Percentiles rank a stretch among this genome's conserved stretches.
Conservation (phyloP, 1,140 invertebrate species). For the Hesperophylax magnus region DNA sequence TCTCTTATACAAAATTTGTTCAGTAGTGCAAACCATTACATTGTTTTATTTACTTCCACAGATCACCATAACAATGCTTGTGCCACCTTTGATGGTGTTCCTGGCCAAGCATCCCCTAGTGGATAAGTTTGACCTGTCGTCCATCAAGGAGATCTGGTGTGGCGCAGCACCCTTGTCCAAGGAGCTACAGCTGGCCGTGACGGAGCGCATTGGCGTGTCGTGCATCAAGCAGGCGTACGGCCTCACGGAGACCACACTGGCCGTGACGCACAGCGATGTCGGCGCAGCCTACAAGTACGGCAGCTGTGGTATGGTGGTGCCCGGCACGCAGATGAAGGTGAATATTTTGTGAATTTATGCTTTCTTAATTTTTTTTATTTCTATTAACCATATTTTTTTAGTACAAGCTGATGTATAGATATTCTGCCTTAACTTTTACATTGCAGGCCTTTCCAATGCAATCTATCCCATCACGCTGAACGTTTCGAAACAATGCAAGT, state of each 20-base stretch:
- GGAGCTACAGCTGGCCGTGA: slow-evolving; percentile 66
- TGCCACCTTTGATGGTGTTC: slow-evolving; percentile 77
- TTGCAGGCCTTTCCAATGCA: too few species aligned
- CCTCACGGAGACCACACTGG: slow-evolving; percentile 78
- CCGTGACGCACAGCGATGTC: background rate
- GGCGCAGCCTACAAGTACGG: background rate
- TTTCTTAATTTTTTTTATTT: too few species aligned
- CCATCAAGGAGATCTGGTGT: slow-evolving; percentile 72
- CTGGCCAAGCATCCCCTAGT: slow-evolving; percentile 77
- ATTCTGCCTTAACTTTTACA: too few species aligned
- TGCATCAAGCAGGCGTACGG: slow-evolving; percentile 78
- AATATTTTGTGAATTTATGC: too few species aligned
- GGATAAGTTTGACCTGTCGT: slow-evolving; percentile 74
- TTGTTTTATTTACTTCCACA: slow-evolving; percentile 61
- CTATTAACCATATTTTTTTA: too few species aligned
- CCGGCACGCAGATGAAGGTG: slow-evolving; percentile 25
- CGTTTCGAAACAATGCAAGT: too few species aligned
- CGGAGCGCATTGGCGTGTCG: slow-evolving; percentile 67
- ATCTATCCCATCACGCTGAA: too few species aligned
- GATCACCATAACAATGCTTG: slow-evolving; percentile 73
- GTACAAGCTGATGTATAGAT: too few species aligned
- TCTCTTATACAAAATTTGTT: too few species aligned
- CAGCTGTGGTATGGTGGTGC: slow-evolving; percentile 49
- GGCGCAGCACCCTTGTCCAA: slow-evolving; percentile 73
- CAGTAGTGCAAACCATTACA: too few species aligned